Evolutionary conservation across 2,113 vertebrate genomes (phyloP).

Genomic region (Gnathonemus longibarbis): DNA sequence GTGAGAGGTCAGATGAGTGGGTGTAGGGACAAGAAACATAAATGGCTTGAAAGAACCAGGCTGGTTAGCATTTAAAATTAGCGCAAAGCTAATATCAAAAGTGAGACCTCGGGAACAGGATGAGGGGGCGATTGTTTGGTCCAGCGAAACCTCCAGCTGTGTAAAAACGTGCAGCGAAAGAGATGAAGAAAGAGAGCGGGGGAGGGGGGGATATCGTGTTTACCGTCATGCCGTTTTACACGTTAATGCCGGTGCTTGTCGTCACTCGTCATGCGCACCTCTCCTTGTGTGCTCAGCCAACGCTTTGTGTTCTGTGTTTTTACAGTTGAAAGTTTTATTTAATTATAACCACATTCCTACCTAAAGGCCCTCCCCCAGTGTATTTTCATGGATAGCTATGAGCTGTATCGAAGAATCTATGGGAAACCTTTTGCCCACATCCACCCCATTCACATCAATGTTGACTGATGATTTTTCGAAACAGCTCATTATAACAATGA

Average conservation of each 20-base stretch:
- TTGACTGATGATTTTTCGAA: background rate
- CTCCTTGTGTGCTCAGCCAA: constrained; percentile 2
- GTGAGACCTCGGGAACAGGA: background rate
- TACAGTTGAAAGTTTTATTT: constrained; percentile 22
- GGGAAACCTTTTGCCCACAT: background rate
- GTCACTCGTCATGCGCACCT: background rate
- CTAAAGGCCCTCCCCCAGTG: background rate
- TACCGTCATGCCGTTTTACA: constrained; percentile 24
- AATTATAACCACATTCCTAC: constrained; percentile 10
- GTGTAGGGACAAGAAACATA: background rate
- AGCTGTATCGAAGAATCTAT: background rate
- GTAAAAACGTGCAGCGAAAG: background rate
- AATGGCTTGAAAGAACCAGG: background rate
- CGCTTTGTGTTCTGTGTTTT: constrained; percentile 12
- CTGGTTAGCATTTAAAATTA: background rate
- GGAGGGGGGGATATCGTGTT: background rate
- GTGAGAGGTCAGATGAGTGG: background rate
- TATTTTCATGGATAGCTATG: background rate
- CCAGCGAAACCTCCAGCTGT: background rate
- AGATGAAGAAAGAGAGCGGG: background rate
- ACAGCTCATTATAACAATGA: background rate
- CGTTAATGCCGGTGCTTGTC: constrained; percentile 9
- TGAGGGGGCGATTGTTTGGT: background rate
- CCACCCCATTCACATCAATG: background rate
- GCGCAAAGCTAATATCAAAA: background rate